phyloP scores from a whole-genome alignment of 2,113 vertebrate species.

The Nansenia antarctica region DNA sequence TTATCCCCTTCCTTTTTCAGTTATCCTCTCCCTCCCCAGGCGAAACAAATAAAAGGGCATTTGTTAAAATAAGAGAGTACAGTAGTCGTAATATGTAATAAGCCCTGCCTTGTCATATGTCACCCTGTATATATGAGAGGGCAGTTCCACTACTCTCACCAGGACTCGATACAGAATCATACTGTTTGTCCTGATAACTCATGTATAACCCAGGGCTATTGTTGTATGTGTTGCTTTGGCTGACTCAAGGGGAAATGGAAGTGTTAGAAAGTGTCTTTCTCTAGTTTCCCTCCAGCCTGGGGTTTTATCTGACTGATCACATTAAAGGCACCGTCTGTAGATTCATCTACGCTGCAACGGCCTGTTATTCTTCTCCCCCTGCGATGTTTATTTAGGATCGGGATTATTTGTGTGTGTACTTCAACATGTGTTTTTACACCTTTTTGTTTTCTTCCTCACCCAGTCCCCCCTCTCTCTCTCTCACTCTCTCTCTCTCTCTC shows the following conservation, averaged over 20 bases:
- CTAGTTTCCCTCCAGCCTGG: not conserved
- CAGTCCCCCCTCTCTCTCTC: not conserved
- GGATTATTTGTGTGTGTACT: too few species aligned
- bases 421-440: too few species aligned
- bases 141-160: slow-evolving; percentile 18
- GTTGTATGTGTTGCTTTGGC: slow-evolving; percentile 26
- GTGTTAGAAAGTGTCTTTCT: slow-evolving; percentile 6
- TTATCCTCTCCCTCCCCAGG: slow-evolving; percentile 14
- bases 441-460: too few species aligned
- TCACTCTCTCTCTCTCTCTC: not conserved
- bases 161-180: slow-evolving; percentile 1
- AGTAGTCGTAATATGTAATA: slow-evolving; percentile 8
- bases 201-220: slow-evolving; percentile 47
- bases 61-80: slow-evolving; percentile 52
- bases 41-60: slow-evolving; percentile 57
- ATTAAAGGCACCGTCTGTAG: too few species aligned
- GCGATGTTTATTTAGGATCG: too few species aligned
- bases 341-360: too few species aligned
- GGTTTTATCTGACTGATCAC: too few species aligned
- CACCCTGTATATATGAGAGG: slow-evolving; percentile 35
- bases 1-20: slow-evolving; percentile 35
- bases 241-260: slow-evolving; percentile 34
- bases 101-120: slow-evolving; percentile 23
- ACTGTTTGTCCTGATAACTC: slow-evolving; percentile 47
- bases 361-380: too few species aligned